Base-by-base conservation (phyloP, 2,113 vertebrate genomes). In the Caranx ignobilis region DNA sequence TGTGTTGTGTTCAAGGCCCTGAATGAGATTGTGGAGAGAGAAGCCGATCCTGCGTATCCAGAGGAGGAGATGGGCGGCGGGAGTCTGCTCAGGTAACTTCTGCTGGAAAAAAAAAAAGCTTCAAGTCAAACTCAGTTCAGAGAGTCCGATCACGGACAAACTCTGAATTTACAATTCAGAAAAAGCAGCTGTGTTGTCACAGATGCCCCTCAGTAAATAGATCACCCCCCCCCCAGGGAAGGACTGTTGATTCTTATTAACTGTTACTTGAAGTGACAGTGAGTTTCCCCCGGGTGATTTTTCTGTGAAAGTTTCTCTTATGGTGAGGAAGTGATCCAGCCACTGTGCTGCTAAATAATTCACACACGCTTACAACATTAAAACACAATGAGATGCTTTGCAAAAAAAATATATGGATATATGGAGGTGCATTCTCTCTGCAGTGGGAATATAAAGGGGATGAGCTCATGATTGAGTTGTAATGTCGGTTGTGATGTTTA, bases 31-130 rank as follows among this genome's bases (percentile, higher is more conserved):
- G 92, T 87, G 1, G 94, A 94, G 75, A 73, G 65, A 69, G 94
- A 93, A 50, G 92, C 63, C 5, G 71, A 63, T 43, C 59, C 82
- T n/a, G 71, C 45, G 35, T 94, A 94, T 75, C 86, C 96, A 80
- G 96, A 98, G 79, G 98, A 98, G 81, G 97, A 99, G 89, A 94
- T 94, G 83, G 92, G 94, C 71, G 95, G 95, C 62, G 97, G 97
- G 81, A 98, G 96, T 89, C 96, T 99, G 87, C 97, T 99, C 91
- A 97, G 98, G 98, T 99, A 92, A 87, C 11, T 9, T 45, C 18
- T 16, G 9, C 11, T 26, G 26, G 26, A 26, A 26, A 26, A 26
- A 26, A 26, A 55, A 26, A 67, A 15, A 68, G 9, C 54, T 34
- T 47, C 2, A 16, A 83, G 63, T 63, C 57, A 66, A 55, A 55